Percentiles rank a stretch among this genome's conserved stretches.
These are phyloP conservation scores for Hipposideros larvatus DNA, from an alignment of 2,797 vertebrate species.

Conservation along the genomic window DNA sequence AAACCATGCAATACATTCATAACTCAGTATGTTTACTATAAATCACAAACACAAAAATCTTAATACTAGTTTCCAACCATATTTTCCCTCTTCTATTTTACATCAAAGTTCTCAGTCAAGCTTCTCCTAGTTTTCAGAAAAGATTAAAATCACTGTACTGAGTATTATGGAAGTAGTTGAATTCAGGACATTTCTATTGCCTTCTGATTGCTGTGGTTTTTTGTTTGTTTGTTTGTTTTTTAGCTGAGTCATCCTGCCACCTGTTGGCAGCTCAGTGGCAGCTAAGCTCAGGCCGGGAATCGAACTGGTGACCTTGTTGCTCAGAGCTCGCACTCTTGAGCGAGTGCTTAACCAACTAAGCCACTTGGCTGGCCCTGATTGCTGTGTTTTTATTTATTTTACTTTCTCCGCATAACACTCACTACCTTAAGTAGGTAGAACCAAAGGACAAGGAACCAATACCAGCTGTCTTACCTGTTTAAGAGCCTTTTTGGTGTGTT, in stretches of 20 bases:
- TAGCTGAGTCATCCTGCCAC: too few species aligned
- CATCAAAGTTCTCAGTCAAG: background rate
- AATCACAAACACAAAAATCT: background rate
- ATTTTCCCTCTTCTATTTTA: slow-evolving; percentile 2
- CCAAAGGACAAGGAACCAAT: slow-evolving; percentile 32
- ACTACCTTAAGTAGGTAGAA: background rate
- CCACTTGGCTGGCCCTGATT: too few species aligned
- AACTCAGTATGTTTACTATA: background rate
- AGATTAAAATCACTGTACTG: slow-evolving; percentile 62
- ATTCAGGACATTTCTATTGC: background rate
- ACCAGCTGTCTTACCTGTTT: slow-evolving; percentile 90
- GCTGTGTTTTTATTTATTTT: background rate
- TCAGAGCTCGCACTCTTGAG: too few species aligned
- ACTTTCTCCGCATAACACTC: background rate
- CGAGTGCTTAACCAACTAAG: too few species aligned
- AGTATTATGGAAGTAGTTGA: background rate
- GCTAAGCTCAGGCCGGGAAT: too few species aligned
- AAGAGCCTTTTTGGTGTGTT: slow-evolving; percentile 93
- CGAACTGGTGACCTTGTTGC: too few species aligned
- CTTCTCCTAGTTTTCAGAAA: slow-evolving; percentile 16
- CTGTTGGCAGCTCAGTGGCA: too few species aligned
- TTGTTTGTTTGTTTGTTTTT: too few species aligned
- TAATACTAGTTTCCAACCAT: background rate
- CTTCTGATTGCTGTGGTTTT: background rate
- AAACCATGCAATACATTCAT: background rate